Base-by-base conservation (phyloP, 2,888 invertebrate genomes). In the Strigamia transsilvanica region DNA sequence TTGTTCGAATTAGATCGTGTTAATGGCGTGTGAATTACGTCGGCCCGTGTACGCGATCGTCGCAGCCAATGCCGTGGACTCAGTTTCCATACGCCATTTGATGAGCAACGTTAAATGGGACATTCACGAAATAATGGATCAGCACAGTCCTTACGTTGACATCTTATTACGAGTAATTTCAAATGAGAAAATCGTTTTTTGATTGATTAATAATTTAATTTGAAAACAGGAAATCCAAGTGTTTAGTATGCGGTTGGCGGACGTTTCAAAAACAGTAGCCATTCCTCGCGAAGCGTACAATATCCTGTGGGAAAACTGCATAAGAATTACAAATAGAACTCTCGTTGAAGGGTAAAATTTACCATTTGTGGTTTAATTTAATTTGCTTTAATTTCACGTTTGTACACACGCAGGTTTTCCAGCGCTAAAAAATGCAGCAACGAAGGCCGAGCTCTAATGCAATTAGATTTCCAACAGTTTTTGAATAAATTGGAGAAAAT, bases 391-490 rank as follows among this genome's bases (percentile, higher is more conserved):
- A 27, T 66, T 79, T 83, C 38, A 83, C 73, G 9, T 83, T 85
- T 82, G 83, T 15, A 27, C 46, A 18, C 21, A 66, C 82, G 84
- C 32, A 91, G 94, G 41, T 97, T 94, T 89, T 93, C 96, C 0
- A 93, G 93, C 86, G 94, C 95, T 0, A 95, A 94, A 84, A 97
- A 96, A 87, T 99, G 99, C 88, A 94, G 97, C 0, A 96, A 97
- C 85, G 98, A 97, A 32, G 99, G 99, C 0, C 90, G 99, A 56
- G 99, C 97, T 0, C 89, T 99, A 12, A 99, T 99, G 99, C 98
- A 98, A 87, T 90, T 99, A 27, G 99, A 99, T 90, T 98, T 97
- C 86, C 95, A 97, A 9, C 98, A 99, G 87, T 92, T 98, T 84
- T 91, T 97, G 85, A 93, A 95, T 27, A 97, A 98, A 87, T 90